Evolutionary conservation across 2,888 invertebrate species (phyloP), one percentile per base, ranked within the genome.

Genomic region (Nycteola revayana): DNA sequence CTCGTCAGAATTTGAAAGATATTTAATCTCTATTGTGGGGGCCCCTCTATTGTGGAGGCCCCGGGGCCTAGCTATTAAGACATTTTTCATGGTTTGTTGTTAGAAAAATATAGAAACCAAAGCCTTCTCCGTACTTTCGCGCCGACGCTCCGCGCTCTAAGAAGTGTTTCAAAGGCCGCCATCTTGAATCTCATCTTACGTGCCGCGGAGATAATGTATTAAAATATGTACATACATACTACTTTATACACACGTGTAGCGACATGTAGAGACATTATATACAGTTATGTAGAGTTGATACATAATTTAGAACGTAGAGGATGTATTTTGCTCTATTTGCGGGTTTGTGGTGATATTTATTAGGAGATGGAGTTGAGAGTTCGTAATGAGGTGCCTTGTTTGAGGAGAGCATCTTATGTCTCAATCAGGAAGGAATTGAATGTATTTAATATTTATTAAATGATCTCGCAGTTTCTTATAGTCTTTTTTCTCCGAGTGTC

Each of bases 181-280:
- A 87, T 87, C 85, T 87, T 87, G 87, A 67, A 76, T 79, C 84
- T 84, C 86, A 80, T 84, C 85, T 75, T 79, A 77, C 73, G 69
- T 66, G 63, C 66, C 66, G 67, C 72, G 66, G 66, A 68, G 71
- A 75, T 77, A 80, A 81, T 77, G 68, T 80, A 80, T 77, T 80
- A 80, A 80, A 81, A 79, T 70, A 71, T 70, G 63, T 62, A 61
- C 56, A 53, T 49, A 52, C 52, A 36, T 28, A 41, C 40, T 21
- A 35, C 25, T 11, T 21, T 21, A 21, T 21, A 21, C n/a, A 21
- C 39, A 50, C 18, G 9, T 42, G 50, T 33, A 47, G 51, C 39
- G 11, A 29, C 10, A 11, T 37, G 10, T 39, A 25, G 28, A 28
- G 9, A 38, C 34, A 36, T n/a, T n/a, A n/a, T 24, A 25, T 28